These are phyloP conservation scores for Yasuhikotakia modesta DNA, from an alignment of 2,797 vertebrate genomes.

Conservation along the genomic window DNA sequence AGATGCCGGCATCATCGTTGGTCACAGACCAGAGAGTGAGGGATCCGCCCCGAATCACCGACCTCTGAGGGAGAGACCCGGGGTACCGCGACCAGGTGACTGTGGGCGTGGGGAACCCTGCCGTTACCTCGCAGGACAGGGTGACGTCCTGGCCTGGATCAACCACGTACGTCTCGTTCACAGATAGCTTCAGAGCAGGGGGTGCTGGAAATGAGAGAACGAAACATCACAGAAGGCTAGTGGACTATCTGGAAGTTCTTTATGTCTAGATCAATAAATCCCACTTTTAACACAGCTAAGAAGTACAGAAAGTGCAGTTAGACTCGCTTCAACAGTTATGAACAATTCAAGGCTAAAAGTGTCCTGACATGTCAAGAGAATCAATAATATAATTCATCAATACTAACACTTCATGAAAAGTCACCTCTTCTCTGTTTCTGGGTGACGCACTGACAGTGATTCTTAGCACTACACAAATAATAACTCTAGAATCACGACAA, in stretches of 20 bases:
- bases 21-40: constrained; percentile 84
- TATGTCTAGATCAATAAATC: background rate
- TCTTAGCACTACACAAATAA: background rate
- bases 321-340: background rate
- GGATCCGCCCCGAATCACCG: constrained; percentile 80
- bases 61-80: constrained; percentile 80
- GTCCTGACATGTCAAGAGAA: background rate
- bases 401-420: background rate
- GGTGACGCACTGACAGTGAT: background rate
- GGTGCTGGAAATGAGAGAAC: constrained; percentile 76
- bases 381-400: background rate
- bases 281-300: background rate
- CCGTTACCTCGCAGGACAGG: constrained; percentile 85
- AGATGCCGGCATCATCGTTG: constrained; percentile 85
- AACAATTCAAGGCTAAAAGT: constrained; percentile 1
- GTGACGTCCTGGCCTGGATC: constrained; percentile 90
- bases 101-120: constrained; percentile 85
- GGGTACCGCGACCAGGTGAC: constrained; percentile 90
- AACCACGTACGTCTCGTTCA: constrained; percentile 92
- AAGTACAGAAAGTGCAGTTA: background rate
- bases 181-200: constrained; percentile 89
- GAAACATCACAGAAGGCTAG: background rate
- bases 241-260: background rate
- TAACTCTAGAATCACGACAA: background rate
- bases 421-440: background rate